Base-by-base conservation (phyloP, 2,113 vertebrate genomes). In the Collichthys lucidus region DNA sequence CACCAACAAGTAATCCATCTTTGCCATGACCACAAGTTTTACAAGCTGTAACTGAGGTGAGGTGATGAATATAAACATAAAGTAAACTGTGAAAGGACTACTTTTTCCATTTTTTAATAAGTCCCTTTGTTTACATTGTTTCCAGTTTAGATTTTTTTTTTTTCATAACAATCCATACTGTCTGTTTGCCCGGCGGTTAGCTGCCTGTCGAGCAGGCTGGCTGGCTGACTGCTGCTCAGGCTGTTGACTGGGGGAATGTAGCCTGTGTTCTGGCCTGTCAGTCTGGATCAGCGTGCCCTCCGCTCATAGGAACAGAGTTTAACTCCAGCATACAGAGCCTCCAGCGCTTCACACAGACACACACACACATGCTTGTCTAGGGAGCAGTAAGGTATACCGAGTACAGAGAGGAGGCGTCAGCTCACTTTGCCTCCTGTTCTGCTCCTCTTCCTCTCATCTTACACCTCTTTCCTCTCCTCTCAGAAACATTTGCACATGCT, bases 251-350 rank as follows among this genome's bases (percentile, higher is more conserved):
- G 83, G 77, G 77, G 77, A 79, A 59, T 22, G 77, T 31, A 82
- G 87, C 69, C 83, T 53, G 79, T 76, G 74, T 79, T 85, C 83
- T 67, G 70, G 69, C 83, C 86, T 90, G 89, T 93, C 90, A 90
- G 68, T 80, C 77, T 77, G 74, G 56, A 91, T 92, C 82, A 88
- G 82, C 67, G 76, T 74, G 73, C 86, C 88, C 79, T 72, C 50
- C 42, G 79, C 85, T 79, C 53, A 79, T 47, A 57, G 42, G 20
- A 77, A 72, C 84, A 88, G 70, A 89, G 86, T 88, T 89, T 73
- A 85, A 90, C 80, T 85, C 77, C 79, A 88, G 70, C 86, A 29
- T 35, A 35, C 64, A 56, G 74, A 86, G 87, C 85, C 86, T 63
- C 19, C 59, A 82, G 82, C 68, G 11, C 55, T 77, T 74, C 73